These are phyloP conservation scores for Polyploca ridens DNA, from an alignment of 2,888 invertebrate species.

Conservation along the genomic window DNA sequence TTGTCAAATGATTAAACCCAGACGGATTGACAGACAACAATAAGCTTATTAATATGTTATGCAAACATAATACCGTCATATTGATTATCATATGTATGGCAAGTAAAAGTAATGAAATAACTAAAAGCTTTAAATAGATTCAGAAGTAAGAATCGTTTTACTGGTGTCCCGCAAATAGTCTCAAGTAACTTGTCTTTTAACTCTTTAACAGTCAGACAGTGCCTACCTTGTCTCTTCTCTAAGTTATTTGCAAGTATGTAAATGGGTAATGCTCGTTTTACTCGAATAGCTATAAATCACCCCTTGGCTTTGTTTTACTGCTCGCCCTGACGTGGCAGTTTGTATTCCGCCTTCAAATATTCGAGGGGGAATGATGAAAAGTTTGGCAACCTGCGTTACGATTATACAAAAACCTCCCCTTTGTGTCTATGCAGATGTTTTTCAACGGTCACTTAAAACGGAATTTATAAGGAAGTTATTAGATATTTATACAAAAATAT, in stretches of 20 bases:
- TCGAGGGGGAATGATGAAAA: constrained; percentile 24
- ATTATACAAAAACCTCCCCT: constrained; percentile 16
- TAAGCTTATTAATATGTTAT: neutral
- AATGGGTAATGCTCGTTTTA: constrained; percentile 15
- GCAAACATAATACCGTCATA: neutral
- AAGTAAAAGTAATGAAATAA: too few relatives aligned
- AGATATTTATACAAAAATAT: neutral
- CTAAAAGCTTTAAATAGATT: too few relatives aligned
- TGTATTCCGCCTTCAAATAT: constrained; percentile 30
- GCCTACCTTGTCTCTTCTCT: neutral
- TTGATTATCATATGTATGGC: neutral
- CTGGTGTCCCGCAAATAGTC: neutral
- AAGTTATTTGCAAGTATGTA: constrained; percentile 14
- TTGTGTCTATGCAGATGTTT: constrained; percentile 38
- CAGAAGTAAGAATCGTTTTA: neutral
- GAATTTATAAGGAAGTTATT: neutral
- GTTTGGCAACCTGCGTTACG: constrained; percentile 27
- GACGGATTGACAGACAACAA: neutral
- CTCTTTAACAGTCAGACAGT: constrained; percentile 1
- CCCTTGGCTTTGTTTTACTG: constrained; percentile 30
- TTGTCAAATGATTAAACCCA: neutral
- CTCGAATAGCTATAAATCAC: constrained; percentile 22
- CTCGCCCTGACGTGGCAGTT: constrained; percentile 34
- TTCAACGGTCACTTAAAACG: constrained; percentile 26
- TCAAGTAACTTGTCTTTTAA: neutral